phyloP scores from a whole-genome alignment of 2,888 invertebrate genomes.

The Brachypterus glaber region DNA sequence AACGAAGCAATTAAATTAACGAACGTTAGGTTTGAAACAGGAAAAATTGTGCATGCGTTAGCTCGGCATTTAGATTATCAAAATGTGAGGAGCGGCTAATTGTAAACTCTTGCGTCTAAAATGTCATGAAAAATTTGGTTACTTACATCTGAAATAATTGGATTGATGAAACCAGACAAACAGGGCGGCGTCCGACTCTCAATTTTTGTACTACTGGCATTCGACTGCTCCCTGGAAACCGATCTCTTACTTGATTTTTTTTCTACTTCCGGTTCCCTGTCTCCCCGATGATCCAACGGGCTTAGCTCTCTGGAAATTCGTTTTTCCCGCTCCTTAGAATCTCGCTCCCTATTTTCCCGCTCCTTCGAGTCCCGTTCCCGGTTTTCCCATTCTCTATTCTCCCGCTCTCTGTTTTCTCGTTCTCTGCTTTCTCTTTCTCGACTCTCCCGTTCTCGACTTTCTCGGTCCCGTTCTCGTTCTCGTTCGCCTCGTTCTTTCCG shows the following conservation, averaged over 20 bases:
- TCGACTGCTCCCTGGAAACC: slow-evolving; percentile 32
- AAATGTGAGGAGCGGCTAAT: too few relatives aligned
- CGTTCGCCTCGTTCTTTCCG: slow-evolving; percentile 42
- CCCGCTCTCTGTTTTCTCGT: slow-evolving; percentile 32
- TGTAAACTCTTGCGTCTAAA: too few relatives aligned
- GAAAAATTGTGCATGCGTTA: too few relatives aligned
- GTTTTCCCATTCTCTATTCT: slow-evolving; percentile 37
- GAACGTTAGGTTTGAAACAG: not conserved
- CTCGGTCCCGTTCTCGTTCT: slow-evolving; percentile 41
- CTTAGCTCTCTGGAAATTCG: slow-evolving; percentile 40
- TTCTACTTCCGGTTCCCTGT: slow-evolving; percentile 24
- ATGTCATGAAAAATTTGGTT: not conserved
- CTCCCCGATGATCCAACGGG: slow-evolving; percentile 45
- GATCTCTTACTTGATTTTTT: slow-evolving; percentile 31
- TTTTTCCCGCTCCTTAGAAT: slow-evolving; percentile 34
- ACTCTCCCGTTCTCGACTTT: slow-evolving; percentile 28
- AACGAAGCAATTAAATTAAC: not conserved
- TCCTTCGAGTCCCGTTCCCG: slow-evolving; percentile 29
- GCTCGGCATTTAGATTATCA: too few relatives aligned
- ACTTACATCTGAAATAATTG: slow-evolving; percentile 46
- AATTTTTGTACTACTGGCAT: slow-evolving; percentile 27
- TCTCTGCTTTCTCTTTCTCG: slow-evolving; percentile 33
- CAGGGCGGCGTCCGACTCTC: slow-evolving; percentile 36
- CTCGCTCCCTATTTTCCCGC: slow-evolving; percentile 31
- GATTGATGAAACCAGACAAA: slow-evolving; percentile 47